Evolutionary conservation across 2,797 vertebrate genomes (phyloP), one percentile per base, ranked within the genome.

Genomic region (Hozukius guyotensis): DNA sequence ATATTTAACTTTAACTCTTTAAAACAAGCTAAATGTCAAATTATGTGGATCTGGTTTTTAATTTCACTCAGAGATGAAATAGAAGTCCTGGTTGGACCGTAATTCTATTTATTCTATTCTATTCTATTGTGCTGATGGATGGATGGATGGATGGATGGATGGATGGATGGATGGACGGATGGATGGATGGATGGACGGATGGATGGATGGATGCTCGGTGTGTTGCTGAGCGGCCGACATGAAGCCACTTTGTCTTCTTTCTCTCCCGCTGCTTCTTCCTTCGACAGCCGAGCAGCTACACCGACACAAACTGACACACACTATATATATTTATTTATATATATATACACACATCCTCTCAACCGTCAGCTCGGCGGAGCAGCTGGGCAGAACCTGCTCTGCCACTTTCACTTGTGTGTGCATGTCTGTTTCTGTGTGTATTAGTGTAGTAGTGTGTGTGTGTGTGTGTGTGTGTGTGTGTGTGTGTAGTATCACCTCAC

Each of bases 401-500:
- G 84, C 85, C 80, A 75, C 85, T 81, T 87, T 72, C 52, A 72
- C 66, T 38, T 62, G 38, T 80, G 69, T 73, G 75, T 49, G 62
- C 73, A 14, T 55, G 64, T 63, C 25, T 11, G 16, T 34, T 36
- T 42, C 55, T 78, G 62, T 83, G 75, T 57, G 62, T 76, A 32
- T 34, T 64, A 38, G n/a, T 34, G 49, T 72, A 8, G 16, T 18
- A 18, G 22, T 66, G 65, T 75, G 78, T 32, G 32, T 62, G 38
- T 80, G 69, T 73, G 75, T 46, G 62, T 77, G 62, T 83, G 36
- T 80, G 69, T 73, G 75, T 46, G 62, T 77, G 62, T 83, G 67
- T 77, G 78, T 61, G 82, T 53, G 81, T 24, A 14, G 63, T 71
- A 86, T 88, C 82, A 81, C 78, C 87, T 87, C 88, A 84, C 85